Percentiles rank a stretch among this genome's conserved stretches.
phyloP scores from a whole-genome alignment of 92 coral and sea anemone species.

The Phenganax subtilis region DNA sequence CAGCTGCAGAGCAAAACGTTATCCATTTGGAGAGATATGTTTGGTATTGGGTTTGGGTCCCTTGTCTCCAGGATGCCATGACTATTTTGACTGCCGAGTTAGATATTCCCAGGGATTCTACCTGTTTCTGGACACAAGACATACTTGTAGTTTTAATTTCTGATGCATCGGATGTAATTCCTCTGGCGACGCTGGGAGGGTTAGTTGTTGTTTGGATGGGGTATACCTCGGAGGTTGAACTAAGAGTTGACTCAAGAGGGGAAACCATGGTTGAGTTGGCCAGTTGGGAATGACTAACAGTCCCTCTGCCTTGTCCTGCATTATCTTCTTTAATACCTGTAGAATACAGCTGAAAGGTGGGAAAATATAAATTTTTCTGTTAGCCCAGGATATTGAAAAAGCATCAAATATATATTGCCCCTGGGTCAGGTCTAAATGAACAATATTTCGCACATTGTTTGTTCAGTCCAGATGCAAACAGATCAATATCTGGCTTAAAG shows the following conservation, averaged over 20 bases:
- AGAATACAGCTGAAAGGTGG: conserved; percentile 59
- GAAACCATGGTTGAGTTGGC: conserved; percentile 60
- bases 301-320: conserved; percentile 45
- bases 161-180: conserved; percentile 46
- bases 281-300: conserved; percentile 49
- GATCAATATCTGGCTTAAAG: conserved; percentile 44
- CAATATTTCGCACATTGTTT: conserved; percentile 40
- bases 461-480: conserved; percentile 50
- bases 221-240: conserved; percentile 39
- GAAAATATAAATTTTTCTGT: conserved; percentile 47
- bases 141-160: conserved; percentile 38
- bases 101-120: conserved; percentile 31
- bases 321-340: conserved; percentile 48
- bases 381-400: conserved; percentile 53
- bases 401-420: conserved; percentile 49
- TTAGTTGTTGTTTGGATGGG: conserved; percentile 42
- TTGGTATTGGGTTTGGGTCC: conserved; percentile 36
- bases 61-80: conserved; percentile 45
- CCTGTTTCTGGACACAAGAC: conserved; percentile 46
- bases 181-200: conserved; percentile 47
- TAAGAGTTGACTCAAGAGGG: conserved; percentile 35
- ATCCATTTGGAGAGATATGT: conserved; percentile 3
- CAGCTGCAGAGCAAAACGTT: conserved; percentile 8
- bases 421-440: conserved; percentile 56
- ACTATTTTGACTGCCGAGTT: conserved; percentile 9